Evolutionary conservation across 1,140 invertebrate species (phyloP).

Genomic region (Cydia amplana): DNA sequence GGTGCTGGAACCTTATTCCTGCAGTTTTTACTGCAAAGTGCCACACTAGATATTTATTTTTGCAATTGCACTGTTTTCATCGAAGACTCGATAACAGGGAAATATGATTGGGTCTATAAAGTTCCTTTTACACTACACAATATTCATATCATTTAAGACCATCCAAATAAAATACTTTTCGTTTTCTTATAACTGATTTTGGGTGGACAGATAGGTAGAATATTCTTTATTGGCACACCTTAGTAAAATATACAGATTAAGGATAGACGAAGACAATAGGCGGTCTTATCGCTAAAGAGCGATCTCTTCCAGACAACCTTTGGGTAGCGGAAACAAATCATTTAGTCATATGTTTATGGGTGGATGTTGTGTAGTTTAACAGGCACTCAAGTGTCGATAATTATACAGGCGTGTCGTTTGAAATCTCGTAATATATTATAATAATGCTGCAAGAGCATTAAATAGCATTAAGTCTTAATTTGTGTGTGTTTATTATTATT

Average conservation of each 20-base stretch:
- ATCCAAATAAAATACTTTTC: neutral
- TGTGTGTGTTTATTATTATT: slow-evolving; percentile 75
- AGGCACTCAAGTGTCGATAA: slow-evolving; percentile 55
- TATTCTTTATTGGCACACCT: too few species aligned
- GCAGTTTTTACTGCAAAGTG: slow-evolving; percentile 61
- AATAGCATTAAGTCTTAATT: slow-evolving; percentile 67
- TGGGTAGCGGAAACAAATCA: too few species aligned
- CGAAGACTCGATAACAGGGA: slow-evolving; percentile 58
- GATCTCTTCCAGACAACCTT: too few species aligned
- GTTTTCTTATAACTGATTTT: neutral
- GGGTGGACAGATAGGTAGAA: too few species aligned
- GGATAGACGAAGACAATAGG: too few species aligned
- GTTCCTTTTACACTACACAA: neutral
- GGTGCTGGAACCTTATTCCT: slow-evolving; percentile 67
- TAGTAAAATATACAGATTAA: too few species aligned
- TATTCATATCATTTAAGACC: neutral
- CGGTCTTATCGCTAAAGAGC: too few species aligned
- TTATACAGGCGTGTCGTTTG: slow-evolving; percentile 70
- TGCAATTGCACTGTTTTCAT: slow-evolving; percentile 51
- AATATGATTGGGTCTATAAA: slow-evolving; percentile 57
- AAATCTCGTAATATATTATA: slow-evolving; percentile 78
- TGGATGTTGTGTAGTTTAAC: neutral
- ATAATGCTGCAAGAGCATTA: slow-evolving; percentile 58
- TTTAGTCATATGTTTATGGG: too few species aligned
- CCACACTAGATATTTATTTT: slow-evolving; percentile 73